Conservation (phyloP, 2,113 vertebrate genomes). For the Myrmecophaga tridactyla region DNA sequence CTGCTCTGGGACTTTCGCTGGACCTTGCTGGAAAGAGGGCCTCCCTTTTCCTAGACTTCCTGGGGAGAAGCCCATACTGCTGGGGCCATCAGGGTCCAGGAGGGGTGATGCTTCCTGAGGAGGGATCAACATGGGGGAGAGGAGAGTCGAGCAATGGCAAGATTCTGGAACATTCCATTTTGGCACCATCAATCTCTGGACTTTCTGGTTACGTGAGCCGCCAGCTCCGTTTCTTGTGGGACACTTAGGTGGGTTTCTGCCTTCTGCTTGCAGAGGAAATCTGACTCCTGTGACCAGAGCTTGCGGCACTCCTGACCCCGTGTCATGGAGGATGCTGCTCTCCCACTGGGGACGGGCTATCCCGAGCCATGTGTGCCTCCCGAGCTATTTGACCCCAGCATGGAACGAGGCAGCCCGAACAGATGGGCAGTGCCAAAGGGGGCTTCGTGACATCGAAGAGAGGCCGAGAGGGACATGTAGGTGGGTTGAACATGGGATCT, state of each 20-base stretch:
- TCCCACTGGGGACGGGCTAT: rapidly evolving
- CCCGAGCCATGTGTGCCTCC: rapidly evolving
- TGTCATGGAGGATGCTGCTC: rapidly evolving
- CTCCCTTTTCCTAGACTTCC: background rate
- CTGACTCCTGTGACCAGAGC: rapidly evolving
- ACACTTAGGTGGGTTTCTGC: background rate
- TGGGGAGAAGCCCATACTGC: rapidly evolving
- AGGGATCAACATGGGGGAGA: rapidly evolving
- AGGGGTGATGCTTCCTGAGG: background rate
- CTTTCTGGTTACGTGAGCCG: rapidly evolving
- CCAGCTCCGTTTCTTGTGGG: background rate
- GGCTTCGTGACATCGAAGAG: rapidly evolving
- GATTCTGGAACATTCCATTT: background rate
- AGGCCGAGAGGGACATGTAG: rapidly evolving
- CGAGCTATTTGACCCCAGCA: too few relatives aligned
- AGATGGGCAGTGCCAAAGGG: background rate
- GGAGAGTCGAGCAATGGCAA: rapidly evolving
- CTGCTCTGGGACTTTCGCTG: background rate
- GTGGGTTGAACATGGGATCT: background rate
- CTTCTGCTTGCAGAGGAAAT: rapidly evolving
- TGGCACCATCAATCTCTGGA: background rate
- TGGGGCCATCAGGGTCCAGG: background rate
- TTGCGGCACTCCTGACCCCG: too few relatives aligned
- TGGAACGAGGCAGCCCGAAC: too few relatives aligned
- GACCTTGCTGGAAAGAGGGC: too few relatives aligned